Base-by-base conservation (phyloP, 1,140 invertebrate species). In the Panulirus ornatus region DNA sequence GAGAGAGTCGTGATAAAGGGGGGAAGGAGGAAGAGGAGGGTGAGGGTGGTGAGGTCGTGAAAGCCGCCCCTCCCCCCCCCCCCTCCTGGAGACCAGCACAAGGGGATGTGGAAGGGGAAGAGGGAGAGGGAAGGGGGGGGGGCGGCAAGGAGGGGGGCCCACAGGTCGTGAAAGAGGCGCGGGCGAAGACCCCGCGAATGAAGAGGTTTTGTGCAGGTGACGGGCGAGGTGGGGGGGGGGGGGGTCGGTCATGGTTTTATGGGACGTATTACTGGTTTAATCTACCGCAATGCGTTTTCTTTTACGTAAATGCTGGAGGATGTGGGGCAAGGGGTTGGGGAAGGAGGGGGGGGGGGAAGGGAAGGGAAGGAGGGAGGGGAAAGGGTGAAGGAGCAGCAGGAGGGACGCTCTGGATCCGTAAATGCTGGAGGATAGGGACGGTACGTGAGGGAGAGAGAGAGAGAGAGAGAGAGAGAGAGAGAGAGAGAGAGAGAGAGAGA, bases 391-490 rank as follows among this genome's bases (percentile, higher is more conserved):
- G 27, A 1, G 34, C 0, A 22, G n/a, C 16, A 36, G 27, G 22
- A 71, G 66, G 30, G 22, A 27, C 5, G 63, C 9, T 9, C 9
- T 11, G 30, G 22, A 34, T 5, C 22, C 5, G 63, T 19, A 9
- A 47, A 36, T 19, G 38, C 22, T 40, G 40, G 40, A 11, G 75
- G 75, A 22, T 22, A 8, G n/a, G 36, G 3, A 42, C 16, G 2
- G 1, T 3, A 76, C 11, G 16, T 9, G 75, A 78, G 75, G 5
- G 27, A 78, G 42, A 22, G 42, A 78, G 75, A 40, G 38, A 47
- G 42, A 78, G 19, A 42, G 38, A 78, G 75, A 78, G 27, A 30
- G 27, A 47, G 38, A 75, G 71, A 75, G 38, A 40, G 38, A 75
- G 71, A 75, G 38, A 40, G 38, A 75, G 71, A 75, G 38, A 40